Conservation (phyloP, 2,888 invertebrate species). For the Drosophila formosana region DNA sequence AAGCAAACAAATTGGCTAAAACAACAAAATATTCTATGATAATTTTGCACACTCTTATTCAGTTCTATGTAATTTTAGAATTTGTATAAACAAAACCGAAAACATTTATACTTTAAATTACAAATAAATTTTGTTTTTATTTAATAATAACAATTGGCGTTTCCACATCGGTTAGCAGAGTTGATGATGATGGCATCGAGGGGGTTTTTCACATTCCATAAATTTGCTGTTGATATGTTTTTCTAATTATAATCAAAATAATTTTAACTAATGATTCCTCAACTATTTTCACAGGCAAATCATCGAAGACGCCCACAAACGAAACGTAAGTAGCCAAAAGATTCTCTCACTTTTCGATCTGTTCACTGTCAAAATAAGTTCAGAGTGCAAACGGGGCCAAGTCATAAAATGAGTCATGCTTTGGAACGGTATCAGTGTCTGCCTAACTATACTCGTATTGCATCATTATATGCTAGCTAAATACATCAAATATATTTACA, state of each 20-base stretch:
- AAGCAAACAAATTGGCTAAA: slow-evolving; percentile 53
- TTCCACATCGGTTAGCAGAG: neutral
- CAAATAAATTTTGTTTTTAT: slow-evolving; percentile 62
- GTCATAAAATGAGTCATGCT: slow-evolving; percentile 43
- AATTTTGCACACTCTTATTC: slow-evolving; percentile 45
- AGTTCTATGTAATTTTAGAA: slow-evolving; percentile 64
- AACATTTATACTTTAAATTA: slow-evolving; percentile 46
- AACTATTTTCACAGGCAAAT: slow-evolving; percentile 79
- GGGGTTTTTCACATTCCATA: slow-evolving; percentile 26
- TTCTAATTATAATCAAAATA: neutral
- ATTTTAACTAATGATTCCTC: neutral
- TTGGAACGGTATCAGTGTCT: slow-evolving; percentile 66
- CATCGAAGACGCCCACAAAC: slow-evolving; percentile 83
- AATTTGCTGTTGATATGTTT: slow-evolving; percentile 5
- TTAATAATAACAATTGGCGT: slow-evolving; percentile 38
- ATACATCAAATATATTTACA: slow-evolving; percentile 1
- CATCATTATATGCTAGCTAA: slow-evolving; percentile 31
- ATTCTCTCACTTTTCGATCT: neutral
- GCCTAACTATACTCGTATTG: slow-evolving; percentile 35
- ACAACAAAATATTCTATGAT: slow-evolving; percentile 37
- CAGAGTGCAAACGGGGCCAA: slow-evolving; percentile 60
- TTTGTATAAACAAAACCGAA: slow-evolving; percentile 58
- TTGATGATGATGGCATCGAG: slow-evolving; percentile 31
- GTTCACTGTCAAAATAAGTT: slow-evolving; percentile 61
- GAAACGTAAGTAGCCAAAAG: slow-evolving; percentile 84